A percentile compares a stretch with the other conserved stretches of the same genome.
phyloP scores from a whole-genome alignment of 2,113 vertebrate species.

The pig (Sus scrofa) region T2T-Sscrofa CM000815.6:116399501-116400000 shows the following conservation, averaged over 20 bases:
- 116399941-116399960: background rate
- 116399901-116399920: too few species aligned
- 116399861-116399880: too few species aligned
- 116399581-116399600: background rate
- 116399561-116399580: background rate
- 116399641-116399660: background rate
- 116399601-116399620: background rate
- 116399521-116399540: constrained; percentile 1
- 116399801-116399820: too few species aligned
- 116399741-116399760: too few species aligned
- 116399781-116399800: too few species aligned
- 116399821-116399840: too few species aligned
- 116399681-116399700: background rate
- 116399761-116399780: too few species aligned
- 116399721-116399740: background rate
- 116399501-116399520: background rate
- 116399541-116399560: background rate
- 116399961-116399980: background rate
- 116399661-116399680: background rate
- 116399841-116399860: too few species aligned
- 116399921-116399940: too few species aligned
- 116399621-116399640: background rate
- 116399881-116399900: too few species aligned
- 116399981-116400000: background rate
- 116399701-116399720: background rate